phyloP scores from a whole-genome alignment of 2,888 invertebrate species.

The Danaus chrysippus region DNA sequence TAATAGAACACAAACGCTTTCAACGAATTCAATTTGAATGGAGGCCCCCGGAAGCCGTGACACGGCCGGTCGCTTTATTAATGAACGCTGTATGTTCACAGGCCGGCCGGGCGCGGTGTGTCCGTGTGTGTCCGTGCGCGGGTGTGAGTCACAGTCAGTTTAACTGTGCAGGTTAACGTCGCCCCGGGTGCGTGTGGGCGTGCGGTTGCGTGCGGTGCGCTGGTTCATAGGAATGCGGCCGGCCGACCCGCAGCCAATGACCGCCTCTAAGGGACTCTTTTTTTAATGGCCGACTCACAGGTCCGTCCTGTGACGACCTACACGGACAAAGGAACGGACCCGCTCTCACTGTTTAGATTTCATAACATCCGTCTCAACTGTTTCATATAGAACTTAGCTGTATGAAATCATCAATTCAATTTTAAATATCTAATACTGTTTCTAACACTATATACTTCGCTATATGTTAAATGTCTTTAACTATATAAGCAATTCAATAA shows the following conservation, averaged over 20 bases:
- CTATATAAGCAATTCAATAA: neutral
- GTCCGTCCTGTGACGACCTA: slow-evolving; percentile 62
- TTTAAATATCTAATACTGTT: neutral
- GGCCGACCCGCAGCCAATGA: slow-evolving; percentile 76
- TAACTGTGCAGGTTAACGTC: slow-evolving; percentile 31
- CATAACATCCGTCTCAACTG: slow-evolving; percentile 1
- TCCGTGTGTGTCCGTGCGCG: slow-evolving; percentile 32
- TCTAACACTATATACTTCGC: neutral
- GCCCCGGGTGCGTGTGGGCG: slow-evolving; percentile 58
- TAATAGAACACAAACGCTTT: slow-evolving; percentile 44
- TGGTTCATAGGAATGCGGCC: slow-evolving; percentile 74
- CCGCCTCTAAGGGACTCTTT: slow-evolving; percentile 72
- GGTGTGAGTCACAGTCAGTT: slow-evolving; percentile 37
- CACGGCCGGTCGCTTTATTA: slow-evolving; percentile 67
- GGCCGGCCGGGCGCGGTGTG: slow-evolving; percentile 39
- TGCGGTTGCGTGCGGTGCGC: slow-evolving; percentile 62
- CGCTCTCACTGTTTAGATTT: slow-evolving; percentile 8
- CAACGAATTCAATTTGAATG: slow-evolving; percentile 68
- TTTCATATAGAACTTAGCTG: neutral
- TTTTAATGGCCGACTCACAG: slow-evolving; percentile 62
- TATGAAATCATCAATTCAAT: neutral
- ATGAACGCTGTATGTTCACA: slow-evolving; percentile 56
- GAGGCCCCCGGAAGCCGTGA: slow-evolving; percentile 67
- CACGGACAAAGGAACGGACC: slow-evolving; percentile 50
- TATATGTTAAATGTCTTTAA: too few species aligned